Evolutionary conservation across 2,797 vertebrate genomes (phyloP).

Genomic region (Notolabrus celidotus): DNA sequence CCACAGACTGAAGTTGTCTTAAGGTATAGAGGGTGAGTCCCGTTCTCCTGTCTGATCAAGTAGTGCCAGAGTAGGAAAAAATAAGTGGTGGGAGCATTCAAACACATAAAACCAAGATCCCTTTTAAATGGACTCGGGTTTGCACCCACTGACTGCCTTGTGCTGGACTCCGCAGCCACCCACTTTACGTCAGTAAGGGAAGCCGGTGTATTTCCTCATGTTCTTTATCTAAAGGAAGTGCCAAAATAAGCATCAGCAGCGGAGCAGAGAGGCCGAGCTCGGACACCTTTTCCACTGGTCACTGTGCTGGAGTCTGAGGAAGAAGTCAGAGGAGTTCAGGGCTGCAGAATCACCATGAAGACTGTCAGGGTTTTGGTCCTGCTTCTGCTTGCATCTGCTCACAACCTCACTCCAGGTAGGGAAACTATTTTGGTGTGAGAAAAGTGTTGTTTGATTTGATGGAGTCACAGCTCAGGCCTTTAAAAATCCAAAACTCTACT

Average conservation of each 20-base stretch:
- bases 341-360: conserved; percentile 80
- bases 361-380: conserved; percentile 57
- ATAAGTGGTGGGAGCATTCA: conserved; percentile 54
- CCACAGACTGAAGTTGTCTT: conserved; percentile 6
- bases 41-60: conserved; percentile 11
- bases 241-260: conserved; percentile 88
- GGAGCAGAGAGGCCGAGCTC: conserved; percentile 50
- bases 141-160: conserved; percentile 29
- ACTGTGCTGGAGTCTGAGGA: conserved; percentile 52
- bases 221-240: conserved; percentile 91
- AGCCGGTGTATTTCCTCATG: conserved; percentile 89
- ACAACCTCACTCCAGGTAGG: conserved; percentile 65
- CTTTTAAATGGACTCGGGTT: conserved; percentile 23
- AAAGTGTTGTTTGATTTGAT: background rate
- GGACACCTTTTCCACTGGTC: conserved; percentile 85
- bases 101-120: conserved; percentile 32
- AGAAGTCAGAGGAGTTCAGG: conserved; percentile 52
- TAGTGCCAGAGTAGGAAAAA: conserved; percentile 58
- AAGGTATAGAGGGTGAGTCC: background rate
- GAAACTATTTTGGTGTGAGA: background rate
- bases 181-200: conserved; percentile 88
- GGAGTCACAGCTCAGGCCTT: background rate
- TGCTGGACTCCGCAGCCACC: conserved; percentile 61
- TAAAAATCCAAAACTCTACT: background rate
- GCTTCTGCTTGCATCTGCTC: conserved; percentile 66